phyloP scores from a whole-genome alignment of 2,888 invertebrate species.

The Tipula lateralis region DNA sequence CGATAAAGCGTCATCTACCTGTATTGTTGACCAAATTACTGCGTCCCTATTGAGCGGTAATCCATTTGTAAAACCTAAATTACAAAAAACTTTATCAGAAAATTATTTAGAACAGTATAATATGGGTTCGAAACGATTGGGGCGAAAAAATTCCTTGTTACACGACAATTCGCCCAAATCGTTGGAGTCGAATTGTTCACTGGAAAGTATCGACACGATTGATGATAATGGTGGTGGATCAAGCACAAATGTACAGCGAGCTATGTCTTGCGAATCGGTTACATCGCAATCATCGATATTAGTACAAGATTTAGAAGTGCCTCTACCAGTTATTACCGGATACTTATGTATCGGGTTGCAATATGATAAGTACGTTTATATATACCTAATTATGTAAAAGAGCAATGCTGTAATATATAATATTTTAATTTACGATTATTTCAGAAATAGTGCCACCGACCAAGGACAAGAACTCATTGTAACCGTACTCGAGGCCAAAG shows the following conservation, averaged over 20 bases:
- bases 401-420: background rate
- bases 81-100: slow-evolving; percentile 49
- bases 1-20: background rate
- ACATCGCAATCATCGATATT: slow-evolving; percentile 73
- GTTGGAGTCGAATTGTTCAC: slow-evolving; percentile 43
- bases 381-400: background rate
- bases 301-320: slow-evolving; percentile 63
- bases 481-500: slow-evolving; percentile 71
- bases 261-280: slow-evolving; percentile 74
- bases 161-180: background rate
- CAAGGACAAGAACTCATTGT: slow-evolving; percentile 51
- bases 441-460: slow-evolving; percentile 42
- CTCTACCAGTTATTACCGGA: slow-evolving; percentile 65
- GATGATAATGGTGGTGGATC: slow-evolving; percentile 39
- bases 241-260: slow-evolving; percentile 50
- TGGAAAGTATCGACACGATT: slow-evolving; percentile 34
- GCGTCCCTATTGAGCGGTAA: background rate
- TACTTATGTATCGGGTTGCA: slow-evolving; percentile 72
- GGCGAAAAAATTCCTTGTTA: background rate
- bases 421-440: no score
- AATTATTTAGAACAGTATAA: slow-evolving; percentile 41
- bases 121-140: background rate
- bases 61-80: slow-evolving; percentile 37
- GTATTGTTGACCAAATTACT: background rate
- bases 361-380: slow-evolving; percentile 63